Percentiles rank a stretch among this genome's conserved stretches.
Conservation (phyloP, 2,888 invertebrate genomes). For the Byasa hedistus region DNA sequence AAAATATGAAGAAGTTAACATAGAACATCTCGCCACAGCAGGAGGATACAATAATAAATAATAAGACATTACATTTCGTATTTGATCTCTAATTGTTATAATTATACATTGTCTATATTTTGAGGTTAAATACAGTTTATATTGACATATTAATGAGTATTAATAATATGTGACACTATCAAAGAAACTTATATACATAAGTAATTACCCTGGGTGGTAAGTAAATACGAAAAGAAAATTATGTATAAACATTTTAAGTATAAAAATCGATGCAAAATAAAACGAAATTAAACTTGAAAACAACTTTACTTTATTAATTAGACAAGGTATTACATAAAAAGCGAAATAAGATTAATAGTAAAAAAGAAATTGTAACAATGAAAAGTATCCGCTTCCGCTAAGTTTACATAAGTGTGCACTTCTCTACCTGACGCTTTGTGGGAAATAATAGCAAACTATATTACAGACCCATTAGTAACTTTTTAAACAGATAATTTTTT, state of each 20-base stretch:
- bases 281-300: slow-evolving; percentile 52
- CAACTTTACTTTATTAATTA: slow-evolving; percentile 61
- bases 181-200: slow-evolving; percentile 12
- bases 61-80: slow-evolving; percentile 14
- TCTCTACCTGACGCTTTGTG: slow-evolving; percentile 3
- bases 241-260: not conserved
- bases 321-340: slow-evolving; percentile 49
- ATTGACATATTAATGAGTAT: slow-evolving; percentile 17
- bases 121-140: slow-evolving; percentile 8
- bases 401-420: not conserved
- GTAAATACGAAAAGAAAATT: slow-evolving; percentile 5
- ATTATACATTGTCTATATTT: slow-evolving; percentile 20
- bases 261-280: slow-evolving; percentile 33
- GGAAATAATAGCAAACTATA: not conserved
- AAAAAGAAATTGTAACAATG: slow-evolving; percentile 43
- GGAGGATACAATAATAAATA: slow-evolving; percentile 2
- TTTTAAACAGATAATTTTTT: not conserved
- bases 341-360: slow-evolving; percentile 42
- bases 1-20: no score
- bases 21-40: no score
- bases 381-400: slow-evolving; percentile 12
- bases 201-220: not conserved
- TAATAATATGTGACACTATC: slow-evolving; percentile 21
- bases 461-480: not conserved
- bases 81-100: slow-evolving; percentile 24